phyloP scores from a whole-genome alignment of 2,113 vertebrate species.

The Micronycteris hirsuta region DNA sequence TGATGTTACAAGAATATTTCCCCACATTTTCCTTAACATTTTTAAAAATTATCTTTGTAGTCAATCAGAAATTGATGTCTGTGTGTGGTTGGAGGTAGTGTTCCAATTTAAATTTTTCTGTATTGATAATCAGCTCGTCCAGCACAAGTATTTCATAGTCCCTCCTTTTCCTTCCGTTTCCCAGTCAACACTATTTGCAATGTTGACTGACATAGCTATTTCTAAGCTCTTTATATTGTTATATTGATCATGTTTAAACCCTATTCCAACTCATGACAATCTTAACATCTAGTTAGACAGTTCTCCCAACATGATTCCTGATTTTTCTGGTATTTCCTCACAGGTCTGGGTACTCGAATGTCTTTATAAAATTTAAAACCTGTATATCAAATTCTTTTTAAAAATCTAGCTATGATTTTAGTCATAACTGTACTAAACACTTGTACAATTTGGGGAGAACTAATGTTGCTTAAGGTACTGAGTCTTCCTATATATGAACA shows the following conservation, averaged over 20 bases:
- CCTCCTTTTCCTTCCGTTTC: background rate
- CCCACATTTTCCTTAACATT: background rate
- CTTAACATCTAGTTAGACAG: background rate
- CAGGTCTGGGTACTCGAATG: background rate
- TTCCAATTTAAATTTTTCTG: background rate
- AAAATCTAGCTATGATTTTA: background rate
- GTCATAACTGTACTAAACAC: background rate
- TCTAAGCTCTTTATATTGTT: background rate
- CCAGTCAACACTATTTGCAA: too few species aligned
- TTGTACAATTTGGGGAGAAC: background rate
- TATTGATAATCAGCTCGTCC: background rate
- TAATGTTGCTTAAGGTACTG: background rate
- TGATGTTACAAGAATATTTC: background rate
- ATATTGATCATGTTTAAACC: background rate
- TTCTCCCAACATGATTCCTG: background rate
- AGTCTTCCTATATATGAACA: background rate
- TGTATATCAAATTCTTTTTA: background rate
- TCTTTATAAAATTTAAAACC: constrained; percentile 11
- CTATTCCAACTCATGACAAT: background rate
- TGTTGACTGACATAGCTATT: background rate
- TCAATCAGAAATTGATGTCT: background rate
- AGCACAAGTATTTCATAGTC: background rate
- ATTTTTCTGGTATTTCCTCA: background rate
- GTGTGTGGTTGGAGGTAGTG: background rate
- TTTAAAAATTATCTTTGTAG: background rate